Conservation (phyloP, 2,888 invertebrate species). For the Scaptomyza cyrtandrae region DNA sequence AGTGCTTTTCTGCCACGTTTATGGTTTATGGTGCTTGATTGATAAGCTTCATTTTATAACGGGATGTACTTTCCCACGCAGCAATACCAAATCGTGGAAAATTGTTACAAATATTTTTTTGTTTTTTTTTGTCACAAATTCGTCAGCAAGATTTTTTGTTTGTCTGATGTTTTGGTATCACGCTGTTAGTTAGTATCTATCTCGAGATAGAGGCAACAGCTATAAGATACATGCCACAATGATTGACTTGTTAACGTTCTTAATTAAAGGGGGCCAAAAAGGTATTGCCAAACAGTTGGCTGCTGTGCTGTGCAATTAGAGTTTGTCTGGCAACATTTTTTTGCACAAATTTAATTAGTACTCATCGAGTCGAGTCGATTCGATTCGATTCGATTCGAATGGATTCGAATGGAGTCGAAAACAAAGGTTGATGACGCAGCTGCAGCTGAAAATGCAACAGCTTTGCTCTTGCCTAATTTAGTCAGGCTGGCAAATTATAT, state of each 20-base stretch:
- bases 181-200: constrained; percentile 4
- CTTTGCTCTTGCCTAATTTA: constrained; percentile 25
- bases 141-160: neutral
- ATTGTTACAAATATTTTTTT: constrained; percentile 1
- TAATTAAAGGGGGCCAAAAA: constrained; percentile 33
- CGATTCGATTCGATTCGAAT: too few species aligned
- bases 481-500: constrained; percentile 27
- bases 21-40: constrained; percentile 13
- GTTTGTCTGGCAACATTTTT: constrained; percentile 1
- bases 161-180: neutral
- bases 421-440: too few species aligned
- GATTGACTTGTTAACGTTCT: constrained; percentile 44
- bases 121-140: constrained; percentile 1
- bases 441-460: neutral
- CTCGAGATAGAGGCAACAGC: neutral
- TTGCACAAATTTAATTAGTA: neutral
- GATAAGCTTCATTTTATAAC: constrained; percentile 15
- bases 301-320: constrained; percentile 16
- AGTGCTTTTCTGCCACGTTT: constrained; percentile 18
- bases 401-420: too few species aligned
- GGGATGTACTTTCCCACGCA: constrained; percentile 35
- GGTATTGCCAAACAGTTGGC: constrained; percentile 10
- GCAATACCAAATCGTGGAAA: neutral
- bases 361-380: neutral
- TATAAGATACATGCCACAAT: constrained; percentile 9